These are phyloP conservation scores for Macrostomum lignano DNA, from an alignment of 1,140 invertebrate genomes.

Conservation along the genomic window DNA sequence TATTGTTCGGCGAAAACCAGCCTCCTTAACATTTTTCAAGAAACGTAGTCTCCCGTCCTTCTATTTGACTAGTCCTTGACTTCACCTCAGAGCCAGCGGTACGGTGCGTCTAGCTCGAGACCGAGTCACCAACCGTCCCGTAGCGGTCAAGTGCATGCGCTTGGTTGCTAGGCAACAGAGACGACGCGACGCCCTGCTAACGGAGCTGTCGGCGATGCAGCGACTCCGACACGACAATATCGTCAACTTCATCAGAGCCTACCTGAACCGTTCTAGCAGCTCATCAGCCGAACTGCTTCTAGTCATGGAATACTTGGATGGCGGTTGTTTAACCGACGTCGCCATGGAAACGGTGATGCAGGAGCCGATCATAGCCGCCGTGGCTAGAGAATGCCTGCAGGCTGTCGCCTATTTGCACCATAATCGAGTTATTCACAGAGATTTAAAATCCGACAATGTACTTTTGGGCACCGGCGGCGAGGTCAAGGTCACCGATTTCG, in stretches of 20 bases:
- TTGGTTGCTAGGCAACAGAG: neutral
- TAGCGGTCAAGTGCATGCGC: constrained; percentile 6
- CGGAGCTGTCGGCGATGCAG: constrained; percentile 14
- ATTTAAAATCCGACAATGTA: constrained; percentile 30
- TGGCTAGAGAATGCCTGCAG: too few relatives aligned
- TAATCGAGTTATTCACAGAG: constrained; percentile 83
- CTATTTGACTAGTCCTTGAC: too few relatives aligned
- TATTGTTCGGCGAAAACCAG: too few relatives aligned
- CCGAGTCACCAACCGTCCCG: neutral
- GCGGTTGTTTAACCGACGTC: too few relatives aligned
- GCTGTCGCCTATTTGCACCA: constrained; percentile 87
- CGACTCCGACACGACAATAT: constrained; percentile 87
- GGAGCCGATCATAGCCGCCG: too few relatives aligned
- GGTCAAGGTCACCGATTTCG: constrained; percentile 62
- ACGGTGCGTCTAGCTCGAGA: constrained; percentile 29
- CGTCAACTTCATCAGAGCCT: constrained; percentile 74
- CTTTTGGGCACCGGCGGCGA: constrained; percentile 21
- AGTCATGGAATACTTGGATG: too few relatives aligned
- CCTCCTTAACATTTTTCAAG: too few relatives aligned
- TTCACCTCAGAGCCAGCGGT: constrained; percentile 37
- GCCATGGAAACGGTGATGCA: too few relatives aligned
- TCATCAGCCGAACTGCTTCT: constrained; percentile 32
- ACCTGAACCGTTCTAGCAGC: constrained; percentile 47
- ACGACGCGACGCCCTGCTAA: neutral
- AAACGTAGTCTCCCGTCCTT: too few relatives aligned